Evolutionary conservation across 2,797 vertebrate genomes (phyloP).

Genomic region (Acanthis flammea): DNA sequence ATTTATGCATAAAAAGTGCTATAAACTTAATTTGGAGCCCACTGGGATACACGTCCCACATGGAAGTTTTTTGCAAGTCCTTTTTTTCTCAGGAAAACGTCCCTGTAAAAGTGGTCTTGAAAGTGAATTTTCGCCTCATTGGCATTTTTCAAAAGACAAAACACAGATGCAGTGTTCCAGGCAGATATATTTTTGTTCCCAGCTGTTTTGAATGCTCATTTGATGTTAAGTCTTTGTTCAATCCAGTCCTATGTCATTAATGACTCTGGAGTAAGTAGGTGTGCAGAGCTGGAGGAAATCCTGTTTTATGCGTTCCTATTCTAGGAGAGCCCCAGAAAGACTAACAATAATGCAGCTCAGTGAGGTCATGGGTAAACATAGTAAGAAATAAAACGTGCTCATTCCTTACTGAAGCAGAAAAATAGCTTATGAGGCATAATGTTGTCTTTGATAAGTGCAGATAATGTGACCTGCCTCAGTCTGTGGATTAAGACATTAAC

Average conservation of each 20-base stretch:
- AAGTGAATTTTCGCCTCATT: not conserved
- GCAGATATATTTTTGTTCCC: constrained; percentile 29
- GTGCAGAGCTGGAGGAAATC: constrained; percentile 60
- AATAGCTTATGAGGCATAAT: constrained; percentile 39
- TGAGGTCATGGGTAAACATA: constrained; percentile 59
- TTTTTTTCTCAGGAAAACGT: not conserved
- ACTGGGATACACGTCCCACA: not conserved
- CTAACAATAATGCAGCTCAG: constrained; percentile 18
- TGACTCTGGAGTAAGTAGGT: constrained; percentile 49
- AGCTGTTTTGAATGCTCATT: constrained; percentile 40
- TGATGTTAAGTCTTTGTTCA: constrained; percentile 56
- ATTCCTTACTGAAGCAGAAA: constrained; percentile 51
- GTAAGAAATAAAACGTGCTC: not conserved
- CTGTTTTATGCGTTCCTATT: constrained; percentile 41
- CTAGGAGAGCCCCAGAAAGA: constrained; percentile 28
- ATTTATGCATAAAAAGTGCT: not conserved
- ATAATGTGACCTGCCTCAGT: constrained; percentile 24
- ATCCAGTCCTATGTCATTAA: constrained; percentile 9
- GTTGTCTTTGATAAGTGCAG: constrained; percentile 22
- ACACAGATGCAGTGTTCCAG: not conserved
- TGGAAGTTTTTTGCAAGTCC: not conserved
- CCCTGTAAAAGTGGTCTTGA: not conserved
- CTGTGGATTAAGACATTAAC: not conserved
- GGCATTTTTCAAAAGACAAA: not conserved
- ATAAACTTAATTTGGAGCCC: not conserved